phyloP scores from a whole-genome alignment of 1,140 invertebrate genomes.

The Musca domestica region DNA sequence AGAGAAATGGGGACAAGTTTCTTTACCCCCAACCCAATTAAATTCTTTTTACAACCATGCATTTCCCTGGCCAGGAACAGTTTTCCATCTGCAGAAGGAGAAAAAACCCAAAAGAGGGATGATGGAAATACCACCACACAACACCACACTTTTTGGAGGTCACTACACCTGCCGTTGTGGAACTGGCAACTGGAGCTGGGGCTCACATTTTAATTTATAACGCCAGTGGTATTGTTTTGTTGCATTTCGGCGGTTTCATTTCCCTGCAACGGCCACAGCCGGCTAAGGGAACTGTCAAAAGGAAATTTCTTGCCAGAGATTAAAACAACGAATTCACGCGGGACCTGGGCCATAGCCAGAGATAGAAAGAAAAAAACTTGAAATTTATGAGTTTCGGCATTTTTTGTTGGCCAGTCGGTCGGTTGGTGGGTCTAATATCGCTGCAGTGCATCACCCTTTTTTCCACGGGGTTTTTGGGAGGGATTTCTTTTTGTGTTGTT shows the following conservation, averaged over 20 bases:
- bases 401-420: too few relatives aligned
- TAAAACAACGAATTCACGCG: slow-evolving; percentile 7
- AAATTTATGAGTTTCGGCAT: slow-evolving; percentile 29
- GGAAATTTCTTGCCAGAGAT: slow-evolving; percentile 29
- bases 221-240: too few relatives aligned
- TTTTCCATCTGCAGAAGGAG: too few relatives aligned
- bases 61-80: too few relatives aligned
- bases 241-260: background rate
- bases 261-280: background rate
- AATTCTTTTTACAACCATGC: too few relatives aligned
- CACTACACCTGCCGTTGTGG: background rate
- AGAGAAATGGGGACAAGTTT: too few relatives aligned
- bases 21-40: too few relatives aligned
- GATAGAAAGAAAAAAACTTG: slow-evolving; percentile 20
- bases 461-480: background rate
- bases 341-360: too few relatives aligned
- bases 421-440: background rate
- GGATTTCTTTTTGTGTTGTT: background rate
- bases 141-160: background rate
- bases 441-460: background rate
- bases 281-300: slow-evolving; percentile 29
- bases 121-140: too few relatives aligned
- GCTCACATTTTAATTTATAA: too few relatives aligned
- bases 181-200: too few relatives aligned
- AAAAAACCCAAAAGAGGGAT: too few relatives aligned